A percentile compares a stretch with the other conserved stretches of the same genome.
Evolutionary conservation across 2,797 vertebrate species (phyloP).

Genomic region (Diplodus puntazzo): DNA sequence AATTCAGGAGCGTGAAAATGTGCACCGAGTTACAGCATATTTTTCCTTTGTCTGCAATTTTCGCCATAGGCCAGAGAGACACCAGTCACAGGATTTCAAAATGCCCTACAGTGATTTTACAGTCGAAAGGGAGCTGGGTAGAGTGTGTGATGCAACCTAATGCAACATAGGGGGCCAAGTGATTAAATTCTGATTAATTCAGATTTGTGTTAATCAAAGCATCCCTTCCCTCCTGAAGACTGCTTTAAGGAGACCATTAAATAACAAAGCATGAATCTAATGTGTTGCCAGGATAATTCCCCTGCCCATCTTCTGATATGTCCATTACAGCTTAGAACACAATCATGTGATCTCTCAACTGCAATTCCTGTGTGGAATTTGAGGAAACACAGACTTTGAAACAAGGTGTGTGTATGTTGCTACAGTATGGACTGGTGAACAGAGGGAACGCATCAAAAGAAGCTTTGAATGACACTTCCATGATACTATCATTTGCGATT

Average conservation of each 20-base stretch:
- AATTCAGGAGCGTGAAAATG: conserved; percentile 45
- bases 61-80: conserved; percentile 58
- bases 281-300: conserved; percentile 65
- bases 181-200: conserved; percentile 78
- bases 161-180: conserved; percentile 67
- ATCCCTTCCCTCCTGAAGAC: conserved; percentile 61
- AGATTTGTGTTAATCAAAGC: conserved; percentile 78
- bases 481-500: not conserved
- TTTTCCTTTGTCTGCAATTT: conserved; percentile 55
- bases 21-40: conserved; percentile 49
- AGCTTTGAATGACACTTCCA: conserved; percentile 9
- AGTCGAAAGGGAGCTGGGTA: conserved; percentile 33
- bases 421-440: not conserved
- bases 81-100: conserved; percentile 58
- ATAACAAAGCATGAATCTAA: conserved; percentile 71
- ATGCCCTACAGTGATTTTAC: conserved; percentile 53
- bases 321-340: conserved; percentile 40
- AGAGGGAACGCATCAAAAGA: conserved; percentile 33
- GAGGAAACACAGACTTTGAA: not conserved
- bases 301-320: conserved; percentile 50
- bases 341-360: not conserved
- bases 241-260: conserved; percentile 74
- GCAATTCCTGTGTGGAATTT: not conserved
- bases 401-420: not conserved
- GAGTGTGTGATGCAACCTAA: conserved; percentile 76